Evolutionary conservation across 2,113 vertebrate genomes (phyloP).

Genomic region (Pseudolaguvia tuberculata): DNA sequence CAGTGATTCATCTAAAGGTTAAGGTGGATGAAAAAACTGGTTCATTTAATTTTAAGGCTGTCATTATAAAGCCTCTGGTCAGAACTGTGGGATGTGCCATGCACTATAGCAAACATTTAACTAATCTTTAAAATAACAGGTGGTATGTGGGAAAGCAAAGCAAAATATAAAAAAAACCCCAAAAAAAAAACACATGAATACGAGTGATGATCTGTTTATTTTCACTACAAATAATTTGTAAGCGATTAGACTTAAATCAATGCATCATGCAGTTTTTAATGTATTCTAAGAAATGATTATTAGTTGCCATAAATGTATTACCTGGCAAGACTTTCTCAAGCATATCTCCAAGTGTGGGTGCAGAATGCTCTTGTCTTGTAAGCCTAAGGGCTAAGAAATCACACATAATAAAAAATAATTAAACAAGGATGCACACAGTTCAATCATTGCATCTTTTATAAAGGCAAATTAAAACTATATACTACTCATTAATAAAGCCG

Average conservation of each 20-base stretch:
- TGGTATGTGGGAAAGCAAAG: slow-evolving; percentile 10
- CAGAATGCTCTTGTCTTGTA: slow-evolving; percentile 95
- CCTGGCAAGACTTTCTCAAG: slow-evolving; percentile 75
- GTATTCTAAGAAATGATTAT: neutral
- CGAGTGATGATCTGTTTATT: neutral
- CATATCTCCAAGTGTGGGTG: slow-evolving; percentile 84
- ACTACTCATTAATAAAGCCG: too few relatives aligned
- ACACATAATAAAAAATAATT: slow-evolving; percentile 39
- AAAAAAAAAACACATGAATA: neutral
- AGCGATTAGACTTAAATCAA: neutral
- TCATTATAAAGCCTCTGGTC: neutral
- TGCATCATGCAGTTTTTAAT: neutral
- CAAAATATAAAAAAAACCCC: neutral
- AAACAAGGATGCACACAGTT: slow-evolving; percentile 40
- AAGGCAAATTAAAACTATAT: too few relatives aligned
- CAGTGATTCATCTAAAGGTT: slow-evolving; percentile 31
- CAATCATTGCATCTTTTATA: neutral
- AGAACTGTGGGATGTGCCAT: slow-evolving; percentile 3
- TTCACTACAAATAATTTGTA: neutral
- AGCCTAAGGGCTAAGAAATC: slow-evolving; percentile 88
- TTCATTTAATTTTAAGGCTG: neutral
- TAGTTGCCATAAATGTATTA: slow-evolving; percentile 60
- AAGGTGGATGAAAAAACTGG: slow-evolving; percentile 30
- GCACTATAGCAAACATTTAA: neutral
- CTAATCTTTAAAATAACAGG: slow-evolving; percentile 20